Conservation (phyloP, 2,888 invertebrate genomes). For the Eutolmus rufibarbis region DNA sequence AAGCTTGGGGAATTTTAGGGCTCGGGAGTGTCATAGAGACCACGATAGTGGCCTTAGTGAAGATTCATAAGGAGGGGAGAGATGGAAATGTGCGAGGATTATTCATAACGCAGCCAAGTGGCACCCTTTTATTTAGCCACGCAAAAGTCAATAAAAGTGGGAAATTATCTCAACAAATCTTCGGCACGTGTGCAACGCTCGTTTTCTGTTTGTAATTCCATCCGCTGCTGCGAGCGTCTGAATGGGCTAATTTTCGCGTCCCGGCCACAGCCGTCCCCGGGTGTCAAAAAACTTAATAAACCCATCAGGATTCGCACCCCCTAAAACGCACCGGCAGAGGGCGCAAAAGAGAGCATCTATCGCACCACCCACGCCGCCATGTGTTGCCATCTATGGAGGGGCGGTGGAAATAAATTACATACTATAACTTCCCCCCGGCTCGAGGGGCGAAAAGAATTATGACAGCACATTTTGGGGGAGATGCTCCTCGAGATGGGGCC, state of each 20-base stretch:
- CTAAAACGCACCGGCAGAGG: constrained; percentile 30
- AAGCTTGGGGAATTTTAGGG: neutral
- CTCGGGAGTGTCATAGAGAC: neutral
- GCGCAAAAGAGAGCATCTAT: constrained; percentile 37
- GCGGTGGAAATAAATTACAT: constrained; percentile 38
- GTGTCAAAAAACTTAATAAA: constrained; percentile 49
- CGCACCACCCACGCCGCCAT: constrained; percentile 14
- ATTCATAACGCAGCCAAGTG: neutral
- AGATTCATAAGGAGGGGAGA: neutral
- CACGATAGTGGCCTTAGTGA: neutral
- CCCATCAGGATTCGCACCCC: constrained; percentile 42
- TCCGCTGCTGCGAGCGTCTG: neutral
- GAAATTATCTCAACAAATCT: constrained; percentile 46
- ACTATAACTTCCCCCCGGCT: constrained; percentile 28
- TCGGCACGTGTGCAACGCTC: constrained; percentile 42
- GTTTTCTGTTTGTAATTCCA: constrained; percentile 31
- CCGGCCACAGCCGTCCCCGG: constrained; percentile 3
- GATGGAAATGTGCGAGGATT: neutral
- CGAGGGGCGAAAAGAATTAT: constrained; percentile 29
- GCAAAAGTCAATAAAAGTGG: constrained; percentile 46
- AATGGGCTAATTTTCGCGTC: constrained; percentile 37
- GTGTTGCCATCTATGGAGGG: constrained; percentile 33
- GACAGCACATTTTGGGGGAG: constrained; percentile 36
- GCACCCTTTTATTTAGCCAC: constrained; percentile 19
- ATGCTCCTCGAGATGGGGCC: constrained; percentile 12